Conservation (phyloP, 2,113 vertebrate genomes). For the Hipposideros armiger region DNA sequence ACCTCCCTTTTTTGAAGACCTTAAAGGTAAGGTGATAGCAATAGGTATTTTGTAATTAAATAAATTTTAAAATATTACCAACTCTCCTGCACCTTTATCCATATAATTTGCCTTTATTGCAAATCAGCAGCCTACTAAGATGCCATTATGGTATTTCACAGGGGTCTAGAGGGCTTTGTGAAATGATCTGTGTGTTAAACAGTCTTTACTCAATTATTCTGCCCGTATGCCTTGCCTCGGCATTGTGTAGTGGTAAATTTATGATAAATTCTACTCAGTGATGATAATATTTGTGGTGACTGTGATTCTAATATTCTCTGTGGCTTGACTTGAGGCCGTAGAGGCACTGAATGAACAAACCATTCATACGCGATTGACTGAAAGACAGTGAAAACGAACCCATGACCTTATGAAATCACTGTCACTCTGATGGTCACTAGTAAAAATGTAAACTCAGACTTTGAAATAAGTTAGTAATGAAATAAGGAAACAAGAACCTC, state of each 20-base stretch:
- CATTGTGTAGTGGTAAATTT: background rate
- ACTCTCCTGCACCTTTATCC: background rate
- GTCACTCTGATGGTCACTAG: background rate
- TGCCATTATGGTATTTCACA: background rate
- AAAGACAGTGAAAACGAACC: background rate
- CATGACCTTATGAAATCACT: background rate
- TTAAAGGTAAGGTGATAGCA: background rate
- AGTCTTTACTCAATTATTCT: slow-evolving; percentile 22
- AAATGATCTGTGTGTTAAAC: background rate
- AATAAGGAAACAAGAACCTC: slow-evolving; percentile 6
- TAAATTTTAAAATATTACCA: slow-evolving; percentile 33
- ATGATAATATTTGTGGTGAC: background rate
- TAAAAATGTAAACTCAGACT: slow-evolving; percentile 14
- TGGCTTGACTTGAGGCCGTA: background rate
- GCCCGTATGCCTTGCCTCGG: background rate
- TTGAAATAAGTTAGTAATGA: slow-evolving; percentile 16
- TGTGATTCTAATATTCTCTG: background rate
- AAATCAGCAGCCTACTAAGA: background rate
- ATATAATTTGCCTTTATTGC: slow-evolving; percentile 2
- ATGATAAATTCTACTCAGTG: background rate
- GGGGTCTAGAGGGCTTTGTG: background rate
- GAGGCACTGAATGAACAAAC: background rate
- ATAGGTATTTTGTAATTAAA: background rate
- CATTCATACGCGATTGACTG: background rate
- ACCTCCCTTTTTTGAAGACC: background rate